These are phyloP conservation scores for Hedya salicella DNA, from an alignment of 2,888 invertebrate species.

Conservation along the genomic window DNA sequence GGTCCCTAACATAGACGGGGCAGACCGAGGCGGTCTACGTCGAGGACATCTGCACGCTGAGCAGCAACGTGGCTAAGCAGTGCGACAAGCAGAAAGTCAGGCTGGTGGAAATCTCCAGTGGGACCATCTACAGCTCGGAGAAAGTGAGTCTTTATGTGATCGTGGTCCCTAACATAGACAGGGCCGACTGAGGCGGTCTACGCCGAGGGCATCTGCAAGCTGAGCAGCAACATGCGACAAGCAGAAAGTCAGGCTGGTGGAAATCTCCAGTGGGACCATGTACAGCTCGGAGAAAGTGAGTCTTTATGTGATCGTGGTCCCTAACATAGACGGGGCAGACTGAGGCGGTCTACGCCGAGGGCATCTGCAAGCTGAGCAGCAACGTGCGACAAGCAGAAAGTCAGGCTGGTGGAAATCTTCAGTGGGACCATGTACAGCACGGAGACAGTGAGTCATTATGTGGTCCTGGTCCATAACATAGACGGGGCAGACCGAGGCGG, in stretches of 20 bases:
- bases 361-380: conserved; percentile 91
- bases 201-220: conserved; percentile 88
- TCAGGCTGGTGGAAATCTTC: conserved; percentile 79
- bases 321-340: conserved; percentile 88
- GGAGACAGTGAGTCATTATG: too few relatives aligned
- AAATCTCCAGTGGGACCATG: conserved; percentile 82
- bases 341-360: conserved; percentile 96
- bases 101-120: conserved; percentile 67
- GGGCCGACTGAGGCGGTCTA: conserved; percentile 61
- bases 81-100: conserved; percentile 88
- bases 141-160: too few relatives aligned
- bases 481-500: too few relatives aligned
- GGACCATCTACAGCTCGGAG: conserved; percentile 63
- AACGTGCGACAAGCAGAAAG: conserved; percentile 91
- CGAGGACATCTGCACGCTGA: conserved; percentile 94
- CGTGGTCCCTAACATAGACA: background rate
- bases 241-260: conserved; percentile 89
- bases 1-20: conserved; percentile 80
- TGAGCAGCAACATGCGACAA: conserved; percentile 94
- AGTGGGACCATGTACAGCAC: conserved; percentile 63
- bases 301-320: too few relatives aligned
- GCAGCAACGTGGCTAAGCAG: conserved; percentile 94
- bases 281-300: background rate
- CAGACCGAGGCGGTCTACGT: conserved; percentile 96
- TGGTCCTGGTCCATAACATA: background rate